A percentile compares a stretch with the other conserved stretches of the same genome.
These are phyloP conservation scores for Pammene aurita DNA, from an alignment of 2,888 invertebrate species.

Conservation along the genomic window DNA sequence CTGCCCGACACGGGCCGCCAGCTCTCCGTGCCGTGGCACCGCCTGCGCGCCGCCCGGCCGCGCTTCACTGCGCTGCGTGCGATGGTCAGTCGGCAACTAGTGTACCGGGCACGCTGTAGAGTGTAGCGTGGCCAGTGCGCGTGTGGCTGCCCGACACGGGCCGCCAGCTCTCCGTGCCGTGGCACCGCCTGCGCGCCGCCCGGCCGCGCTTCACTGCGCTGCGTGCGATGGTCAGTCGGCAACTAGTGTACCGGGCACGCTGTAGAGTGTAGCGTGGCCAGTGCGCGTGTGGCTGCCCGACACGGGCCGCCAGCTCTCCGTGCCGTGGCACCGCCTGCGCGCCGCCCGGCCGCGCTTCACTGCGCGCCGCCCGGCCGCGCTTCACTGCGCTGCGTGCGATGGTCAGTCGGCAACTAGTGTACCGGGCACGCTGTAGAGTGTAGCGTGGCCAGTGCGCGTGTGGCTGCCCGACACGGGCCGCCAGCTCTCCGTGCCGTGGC, in stretches of 20 bases:
- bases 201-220: constrained; percentile 61
- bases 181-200: constrained; percentile 69
- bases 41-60: constrained; percentile 68
- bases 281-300: constrained; percentile 69
- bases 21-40: constrained; percentile 63
- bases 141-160: constrained; percentile 62
- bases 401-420: constrained; percentile 15
- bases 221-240: constrained; percentile 48
- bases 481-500: constrained; percentile 62
- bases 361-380: too few relatives aligned
- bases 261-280: too few relatives aligned
- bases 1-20: constrained; percentile 55
- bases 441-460: too few relatives aligned
- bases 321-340: constrained; percentile 70
- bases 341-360: too few relatives aligned
- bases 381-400: constrained; percentile 61
- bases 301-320: constrained; percentile 50
- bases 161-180: constrained; percentile 58
- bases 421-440: too few relatives aligned
- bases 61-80: constrained; percentile 62
- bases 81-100: constrained; percentile 13
- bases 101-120: too few relatives aligned
- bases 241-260: too few relatives aligned
- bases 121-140: too few relatives aligned
- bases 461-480: constrained; percentile 60